Evolutionary conservation across 2,113 vertebrate genomes (phyloP).

Genomic region (Epinephelus moara): DNA sequence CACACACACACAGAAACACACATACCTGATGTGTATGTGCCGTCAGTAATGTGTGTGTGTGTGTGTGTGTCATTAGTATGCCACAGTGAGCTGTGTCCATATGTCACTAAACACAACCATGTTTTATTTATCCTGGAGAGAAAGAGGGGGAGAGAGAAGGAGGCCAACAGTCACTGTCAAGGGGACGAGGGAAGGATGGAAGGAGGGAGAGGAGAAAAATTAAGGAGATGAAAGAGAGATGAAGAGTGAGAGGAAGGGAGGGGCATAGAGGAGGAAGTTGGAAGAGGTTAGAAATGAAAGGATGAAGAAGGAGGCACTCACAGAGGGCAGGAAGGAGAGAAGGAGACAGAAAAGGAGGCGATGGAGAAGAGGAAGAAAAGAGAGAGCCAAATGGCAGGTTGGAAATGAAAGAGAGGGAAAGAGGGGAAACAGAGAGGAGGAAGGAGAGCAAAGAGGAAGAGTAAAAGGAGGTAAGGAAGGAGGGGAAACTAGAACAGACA

Average conservation of each 20-base stretch:
- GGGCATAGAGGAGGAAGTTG: neutral
- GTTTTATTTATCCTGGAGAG: constrained; percentile 79
- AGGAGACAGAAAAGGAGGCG: neutral
- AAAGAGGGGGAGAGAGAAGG: constrained; percentile 29
- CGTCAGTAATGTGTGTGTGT: constrained; percentile 16
- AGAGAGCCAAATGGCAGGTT: neutral
- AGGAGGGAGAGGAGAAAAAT: neutral
- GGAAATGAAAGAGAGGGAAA: too few species aligned
- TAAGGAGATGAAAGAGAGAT: too few species aligned
- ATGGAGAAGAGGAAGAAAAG: neutral
- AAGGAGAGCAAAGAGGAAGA: neutral
- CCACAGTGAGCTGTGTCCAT: constrained; percentile 81
- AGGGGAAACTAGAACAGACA: neutral
- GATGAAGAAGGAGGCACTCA: constrained; percentile 18
- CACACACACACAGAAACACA: constrained; percentile 21
- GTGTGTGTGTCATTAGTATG: constrained; percentile 81
- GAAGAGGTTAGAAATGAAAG: too few species aligned
- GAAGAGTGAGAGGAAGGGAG: neutral
- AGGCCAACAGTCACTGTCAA: constrained; percentile 59
- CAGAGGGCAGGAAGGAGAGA: neutral
- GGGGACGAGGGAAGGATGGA: constrained; percentile 32
- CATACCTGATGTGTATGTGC: constrained; percentile 37
- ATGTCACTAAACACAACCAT: constrained; percentile 83
- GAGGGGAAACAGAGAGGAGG: neutral
- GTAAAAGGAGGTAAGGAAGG: too few species aligned